These are phyloP conservation scores for Limnephilus rhombicus DNA, from an alignment of 2,888 invertebrate species.

Conservation along the genomic window DNA sequence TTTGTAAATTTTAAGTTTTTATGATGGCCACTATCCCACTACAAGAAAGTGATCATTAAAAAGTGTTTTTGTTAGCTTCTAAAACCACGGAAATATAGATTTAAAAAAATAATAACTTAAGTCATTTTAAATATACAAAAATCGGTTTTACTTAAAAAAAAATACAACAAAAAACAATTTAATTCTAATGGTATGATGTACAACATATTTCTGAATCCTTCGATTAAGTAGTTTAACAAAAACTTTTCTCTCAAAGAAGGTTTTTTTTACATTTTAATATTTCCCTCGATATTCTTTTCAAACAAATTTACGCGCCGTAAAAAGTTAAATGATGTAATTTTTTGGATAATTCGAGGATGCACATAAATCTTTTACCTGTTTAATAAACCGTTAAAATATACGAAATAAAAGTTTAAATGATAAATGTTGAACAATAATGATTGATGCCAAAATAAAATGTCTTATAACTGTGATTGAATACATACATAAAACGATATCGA, in stretches of 20 bases:
- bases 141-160: too few relatives aligned
- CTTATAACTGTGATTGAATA: background rate
- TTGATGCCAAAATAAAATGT: background rate
- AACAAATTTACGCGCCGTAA: background rate
- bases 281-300: too few relatives aligned
- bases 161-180: too few relatives aligned
- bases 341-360: background rate
- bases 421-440: background rate
- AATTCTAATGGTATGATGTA: too few relatives aligned
- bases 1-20: background rate
- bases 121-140: too few relatives aligned
- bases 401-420: background rate
- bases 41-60: constrained; percentile 1
- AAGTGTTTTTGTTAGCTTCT: background rate
- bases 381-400: background rate
- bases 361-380: background rate
- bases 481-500: background rate
- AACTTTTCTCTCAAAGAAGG: too few relatives aligned
- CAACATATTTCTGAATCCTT: too few relatives aligned
- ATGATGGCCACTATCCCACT: background rate
- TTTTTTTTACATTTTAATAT: too few relatives aligned
- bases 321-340: background rate
- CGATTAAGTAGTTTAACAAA: too few relatives aligned
- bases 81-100: background rate
- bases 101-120: background rate